These are phyloP conservation scores for Apamea monoglypha DNA, from an alignment of 2,888 invertebrate genomes.

Conservation along the genomic window DNA sequence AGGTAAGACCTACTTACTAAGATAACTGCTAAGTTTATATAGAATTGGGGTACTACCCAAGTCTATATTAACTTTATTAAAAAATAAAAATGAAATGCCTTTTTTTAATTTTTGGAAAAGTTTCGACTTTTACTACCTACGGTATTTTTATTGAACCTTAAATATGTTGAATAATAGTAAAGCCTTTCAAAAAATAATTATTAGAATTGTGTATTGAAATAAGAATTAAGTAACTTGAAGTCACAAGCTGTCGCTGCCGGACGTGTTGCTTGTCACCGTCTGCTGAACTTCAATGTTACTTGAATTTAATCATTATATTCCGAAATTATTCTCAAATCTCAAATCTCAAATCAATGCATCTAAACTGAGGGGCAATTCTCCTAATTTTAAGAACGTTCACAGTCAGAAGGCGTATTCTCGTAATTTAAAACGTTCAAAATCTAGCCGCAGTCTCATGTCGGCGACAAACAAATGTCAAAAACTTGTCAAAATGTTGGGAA, in stretches of 20 bases:
- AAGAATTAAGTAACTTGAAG: slow-evolving; percentile 9
- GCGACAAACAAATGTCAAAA: too few relatives aligned
- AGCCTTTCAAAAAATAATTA: slow-evolving; percentile 5
- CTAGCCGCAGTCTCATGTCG: too few relatives aligned
- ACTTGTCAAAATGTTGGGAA: too few relatives aligned
- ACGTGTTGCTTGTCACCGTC: slow-evolving; percentile 22
- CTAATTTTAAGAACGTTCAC: too few relatives aligned
- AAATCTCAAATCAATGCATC: slow-evolving; percentile 15
- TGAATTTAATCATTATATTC: slow-evolving; percentile 24
- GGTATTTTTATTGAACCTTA: neutral
- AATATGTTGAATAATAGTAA: neutral
- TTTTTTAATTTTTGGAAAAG: neutral
- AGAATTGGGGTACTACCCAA: neutral
- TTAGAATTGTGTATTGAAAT: slow-evolving; percentile 16
- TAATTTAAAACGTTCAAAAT: too few relatives aligned
- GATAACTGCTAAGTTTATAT: neutral
- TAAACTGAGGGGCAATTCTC: too few relatives aligned
- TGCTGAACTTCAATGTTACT: slow-evolving; percentile 35
- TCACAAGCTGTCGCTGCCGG: neutral
- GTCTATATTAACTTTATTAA: neutral
- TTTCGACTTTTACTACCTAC: neutral
- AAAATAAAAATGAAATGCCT: neutral
- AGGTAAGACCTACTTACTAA: too few relatives aligned
- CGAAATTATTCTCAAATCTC: slow-evolving; percentile 22
- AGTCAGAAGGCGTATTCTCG: too few relatives aligned